These are phyloP conservation scores for Pyrrhosoma nymphula DNA, from an alignment of 2,888 invertebrate species.

Conservation along the genomic window DNA sequence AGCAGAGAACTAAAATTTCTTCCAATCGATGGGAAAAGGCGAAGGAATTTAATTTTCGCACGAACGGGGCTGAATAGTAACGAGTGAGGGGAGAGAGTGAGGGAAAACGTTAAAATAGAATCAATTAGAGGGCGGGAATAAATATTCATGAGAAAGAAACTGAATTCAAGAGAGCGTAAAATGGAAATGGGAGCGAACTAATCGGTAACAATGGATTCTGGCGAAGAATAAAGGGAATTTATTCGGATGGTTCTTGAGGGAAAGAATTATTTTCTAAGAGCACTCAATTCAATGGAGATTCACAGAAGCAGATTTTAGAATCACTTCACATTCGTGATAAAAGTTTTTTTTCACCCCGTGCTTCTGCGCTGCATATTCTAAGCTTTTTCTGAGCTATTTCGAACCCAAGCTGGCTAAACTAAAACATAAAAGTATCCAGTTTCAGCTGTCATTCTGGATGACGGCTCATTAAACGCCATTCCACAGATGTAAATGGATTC, in stretches of 20 bases:
- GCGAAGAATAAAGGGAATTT: not conserved
- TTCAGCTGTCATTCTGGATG: no score
- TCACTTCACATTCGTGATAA: not conserved
- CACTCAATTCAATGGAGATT: not conserved
- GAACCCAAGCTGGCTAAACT: no score
- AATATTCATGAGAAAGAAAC: conserved; percentile 6
- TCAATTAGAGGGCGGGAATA: conserved; percentile 10
- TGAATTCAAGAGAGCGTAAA: conserved; percentile 18
- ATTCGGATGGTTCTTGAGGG: not conserved
- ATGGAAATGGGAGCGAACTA: conserved; percentile 1
- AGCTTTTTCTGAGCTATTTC: no score
- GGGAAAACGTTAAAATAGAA: conserved; percentile 14
- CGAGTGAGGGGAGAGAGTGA: not conserved
- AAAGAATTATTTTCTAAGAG: not conserved
- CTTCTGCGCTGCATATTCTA: no score
- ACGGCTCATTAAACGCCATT: no score
- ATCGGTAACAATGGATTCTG: conserved; percentile 11
- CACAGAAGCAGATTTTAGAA: not conserved
- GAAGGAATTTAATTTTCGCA: not conserved
- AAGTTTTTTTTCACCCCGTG: no score
- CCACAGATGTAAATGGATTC: no score
- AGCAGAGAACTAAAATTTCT: not conserved
- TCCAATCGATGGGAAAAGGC: not conserved
- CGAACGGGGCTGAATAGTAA: not conserved
- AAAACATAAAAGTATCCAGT: no score